Percentiles rank a stretch among this genome's conserved stretches.
Evolutionary conservation across 2,888 invertebrate genomes (phyloP).

Genomic region (Epistrophe eligans): DNA sequence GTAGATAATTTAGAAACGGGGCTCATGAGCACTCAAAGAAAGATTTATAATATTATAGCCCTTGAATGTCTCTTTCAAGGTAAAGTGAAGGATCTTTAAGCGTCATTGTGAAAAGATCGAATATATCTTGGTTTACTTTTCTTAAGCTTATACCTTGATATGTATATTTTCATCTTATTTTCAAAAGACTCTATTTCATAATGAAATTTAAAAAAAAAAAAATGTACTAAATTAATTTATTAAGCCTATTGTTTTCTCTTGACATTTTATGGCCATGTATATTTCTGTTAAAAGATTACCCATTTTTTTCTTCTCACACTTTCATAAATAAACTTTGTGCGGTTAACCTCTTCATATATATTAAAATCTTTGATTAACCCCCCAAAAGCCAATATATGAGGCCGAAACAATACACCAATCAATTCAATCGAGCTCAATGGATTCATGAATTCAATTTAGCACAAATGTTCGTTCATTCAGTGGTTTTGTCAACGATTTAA

Average conservation of each 20-base stretch:
- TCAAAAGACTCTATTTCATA: neutral
- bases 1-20: too few relatives aligned
- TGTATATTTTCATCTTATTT: neutral
- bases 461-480: slow-evolving; percentile 29
- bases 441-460: slow-evolving; percentile 24
- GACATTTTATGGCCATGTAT: slow-evolving; percentile 4
- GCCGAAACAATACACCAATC: slow-evolving; percentile 32
- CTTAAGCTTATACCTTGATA: neutral
- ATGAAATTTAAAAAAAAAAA: neutral
- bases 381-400: neutral
- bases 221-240: neutral
- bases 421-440: slow-evolving; percentile 18
- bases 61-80: too few relatives aligned
- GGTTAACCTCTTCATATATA: slow-evolving; percentile 11
- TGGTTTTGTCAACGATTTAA: slow-evolving; percentile 24
- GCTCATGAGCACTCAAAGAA: too few relatives aligned
- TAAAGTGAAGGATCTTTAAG: too few relatives aligned
- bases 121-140: neutral
- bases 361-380: neutral
- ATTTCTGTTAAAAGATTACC: neutral
- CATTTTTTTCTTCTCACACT: neutral
- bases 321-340: neutral
- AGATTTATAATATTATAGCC: too few relatives aligned
- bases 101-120: neutral
- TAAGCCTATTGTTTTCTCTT: neutral